These are phyloP conservation scores for Epizoanthus stellaris DNA, from an alignment of 92 coral and sea anemone genomes.

Conservation along the genomic window DNA sequence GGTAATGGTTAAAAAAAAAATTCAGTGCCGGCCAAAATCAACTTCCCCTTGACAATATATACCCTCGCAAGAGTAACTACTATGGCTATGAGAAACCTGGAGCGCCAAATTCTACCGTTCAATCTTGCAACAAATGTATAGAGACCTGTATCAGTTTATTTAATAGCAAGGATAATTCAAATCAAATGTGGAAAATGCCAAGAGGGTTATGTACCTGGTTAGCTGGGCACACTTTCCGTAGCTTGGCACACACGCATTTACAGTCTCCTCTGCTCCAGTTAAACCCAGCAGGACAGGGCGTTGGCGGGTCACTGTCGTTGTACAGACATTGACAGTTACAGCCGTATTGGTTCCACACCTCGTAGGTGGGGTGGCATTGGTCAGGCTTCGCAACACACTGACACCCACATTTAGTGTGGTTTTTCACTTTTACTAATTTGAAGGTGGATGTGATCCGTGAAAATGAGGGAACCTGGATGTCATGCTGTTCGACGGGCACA, in stretches of 20 bases:
- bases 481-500: slow-evolving; percentile 44
- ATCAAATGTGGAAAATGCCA: no score
- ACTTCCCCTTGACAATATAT: no score
- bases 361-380: slow-evolving; percentile 29
- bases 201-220: slow-evolving; percentile 53
- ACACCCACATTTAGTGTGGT: slow-evolving; percentile 62
- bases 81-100: no score
- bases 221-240: slow-evolving; percentile 59
- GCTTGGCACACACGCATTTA: slow-evolving; percentile 64
- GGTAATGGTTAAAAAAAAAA: no score
- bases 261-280: slow-evolving; percentile 61
- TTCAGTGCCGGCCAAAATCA: no score
- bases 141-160: no score
- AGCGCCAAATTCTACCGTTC: no score
- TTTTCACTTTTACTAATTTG: background rate
- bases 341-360: slow-evolving; percentile 37
- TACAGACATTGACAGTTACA: slow-evolving; percentile 52
- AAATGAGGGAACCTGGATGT: background rate
- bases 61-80: no score
- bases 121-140: no score
- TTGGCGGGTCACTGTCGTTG: slow-evolving; percentile 30
- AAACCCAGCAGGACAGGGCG: slow-evolving; percentile 35
- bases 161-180: no score
- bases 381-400: slow-evolving; percentile 57
- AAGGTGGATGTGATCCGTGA: background rate